Conservation (phyloP, 1,140 invertebrate species). For the Trypoxylus dichotomus region DNA sequence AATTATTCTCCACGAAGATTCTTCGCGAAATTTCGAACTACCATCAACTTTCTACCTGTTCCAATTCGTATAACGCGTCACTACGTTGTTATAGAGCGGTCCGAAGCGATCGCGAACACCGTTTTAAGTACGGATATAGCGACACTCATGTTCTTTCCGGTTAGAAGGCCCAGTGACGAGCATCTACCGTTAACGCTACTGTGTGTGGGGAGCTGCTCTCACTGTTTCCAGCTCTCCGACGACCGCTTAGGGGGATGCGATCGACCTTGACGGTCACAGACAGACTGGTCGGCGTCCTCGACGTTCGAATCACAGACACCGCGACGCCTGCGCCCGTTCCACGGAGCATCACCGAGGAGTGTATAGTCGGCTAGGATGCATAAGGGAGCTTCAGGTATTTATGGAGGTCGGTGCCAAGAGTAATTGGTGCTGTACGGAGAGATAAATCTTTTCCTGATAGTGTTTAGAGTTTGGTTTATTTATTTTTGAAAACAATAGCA, state of each 20-base stretch:
- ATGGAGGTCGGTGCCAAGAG: too few species aligned
- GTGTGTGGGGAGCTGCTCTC: too few species aligned
- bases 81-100: background rate
- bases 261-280: slow-evolving; percentile 46
- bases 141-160: background rate
- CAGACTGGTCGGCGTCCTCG: slow-evolving; percentile 46
- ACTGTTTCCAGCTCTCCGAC: background rate
- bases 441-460: too few species aligned
- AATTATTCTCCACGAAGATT: too few species aligned
- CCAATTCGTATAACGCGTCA: background rate
- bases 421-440: too few species aligned
- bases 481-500: too few species aligned
- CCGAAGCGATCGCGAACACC: background rate
- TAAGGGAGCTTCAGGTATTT: too few species aligned
- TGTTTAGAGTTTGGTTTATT: too few species aligned
- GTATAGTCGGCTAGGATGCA: too few species aligned
- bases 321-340: slow-evolving; percentile 40
- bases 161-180: background rate
- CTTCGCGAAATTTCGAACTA: too few species aligned
- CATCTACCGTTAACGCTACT: too few species aligned
- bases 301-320: slow-evolving; percentile 35
- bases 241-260: background rate
- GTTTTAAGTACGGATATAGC: background rate
- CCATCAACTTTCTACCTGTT: too few species aligned
- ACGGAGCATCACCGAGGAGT: background rate